Base-by-base conservation (phyloP, 2,888 invertebrate genomes). In the Chaetogeoica ovagalla region DNA sequence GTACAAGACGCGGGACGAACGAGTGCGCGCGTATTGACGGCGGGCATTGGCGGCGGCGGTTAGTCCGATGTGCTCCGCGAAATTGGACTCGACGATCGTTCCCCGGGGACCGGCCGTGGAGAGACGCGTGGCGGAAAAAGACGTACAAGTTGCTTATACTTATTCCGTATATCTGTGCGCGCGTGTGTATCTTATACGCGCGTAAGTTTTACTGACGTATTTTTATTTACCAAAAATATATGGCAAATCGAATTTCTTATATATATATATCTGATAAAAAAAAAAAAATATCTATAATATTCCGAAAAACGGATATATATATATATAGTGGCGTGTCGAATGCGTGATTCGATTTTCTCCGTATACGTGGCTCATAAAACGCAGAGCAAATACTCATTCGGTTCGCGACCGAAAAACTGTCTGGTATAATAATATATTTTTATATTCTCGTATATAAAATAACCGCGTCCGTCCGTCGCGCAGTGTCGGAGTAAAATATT, bases 191-290 rank as follows among this genome's bases (percentile, higher is more conserved):
- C 30, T 30, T 30, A 30, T 30, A 30, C 1, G 30, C 48, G n/a
- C 8, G 9, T 13, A 13, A 37, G 63, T 74, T 74, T 65, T 65
- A 74, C 65, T 62, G 52, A 21, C 52, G 43, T 43, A 11, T 63
- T 73, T 52, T 63, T 63, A 63, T 73, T 52, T 62, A 30, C 30
- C 13, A 37, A 52, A 52, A n/a, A n/a, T n/a, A 48, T 30, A 48
- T 30, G n/a, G 37, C 19, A 1, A 30, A 3, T 0, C 73, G n/a
- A 73, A n/a, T 62, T 73, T 62, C 48, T 73, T 30, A 30, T n/a
- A 52, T 30, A 30, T 30, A 30, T n/a, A 52, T 19, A 74, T 65
- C 74, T 65, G 74, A 74, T 74, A 74, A 74, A 74, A 74, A 74
- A 73, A 63, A 62, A 52, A 23, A 21, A 13, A 66, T 43, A n/a